Conservation (phyloP, 2,888 invertebrate genomes). For the Stratiomys singularior region DNA sequence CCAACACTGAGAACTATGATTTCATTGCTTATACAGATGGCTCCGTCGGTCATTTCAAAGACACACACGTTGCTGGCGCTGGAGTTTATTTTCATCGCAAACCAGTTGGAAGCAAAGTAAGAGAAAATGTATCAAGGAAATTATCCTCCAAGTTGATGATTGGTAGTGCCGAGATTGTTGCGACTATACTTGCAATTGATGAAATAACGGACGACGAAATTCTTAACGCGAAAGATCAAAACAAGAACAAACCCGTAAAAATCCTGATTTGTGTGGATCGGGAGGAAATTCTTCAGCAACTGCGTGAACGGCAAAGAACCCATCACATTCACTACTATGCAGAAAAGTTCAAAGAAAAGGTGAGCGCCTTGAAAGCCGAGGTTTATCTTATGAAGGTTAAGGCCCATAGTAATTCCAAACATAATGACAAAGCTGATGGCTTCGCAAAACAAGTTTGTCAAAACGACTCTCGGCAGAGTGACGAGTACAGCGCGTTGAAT, state of each 20-base stretch:
- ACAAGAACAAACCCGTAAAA: background rate
- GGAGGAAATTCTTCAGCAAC: background rate
- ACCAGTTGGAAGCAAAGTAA: background rate
- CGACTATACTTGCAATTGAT: no score
- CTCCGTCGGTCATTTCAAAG: background rate
- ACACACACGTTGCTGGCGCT: background rate
- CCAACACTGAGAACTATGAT: background rate
- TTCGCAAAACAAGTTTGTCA: background rate
- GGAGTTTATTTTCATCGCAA: background rate
- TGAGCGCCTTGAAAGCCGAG: background rate
- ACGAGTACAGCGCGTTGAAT: background rate
- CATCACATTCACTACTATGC: background rate
- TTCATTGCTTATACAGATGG: background rate
- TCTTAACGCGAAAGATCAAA: background rate
- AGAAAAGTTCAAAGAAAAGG: background rate
- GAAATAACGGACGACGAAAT: background rate
- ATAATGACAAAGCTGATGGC: background rate
- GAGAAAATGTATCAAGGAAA: background rate
- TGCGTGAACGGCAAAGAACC: background rate
- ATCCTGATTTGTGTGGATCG: background rate
- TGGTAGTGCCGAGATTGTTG: constrained; percentile 4
- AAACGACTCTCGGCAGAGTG: background rate
- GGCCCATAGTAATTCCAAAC: background rate
- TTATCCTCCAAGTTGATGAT: background rate
- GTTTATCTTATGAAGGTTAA: background rate